Evolutionary conservation across 2,888 invertebrate species (phyloP).

Genomic region (Acanthacorydalis orientalis): DNA sequence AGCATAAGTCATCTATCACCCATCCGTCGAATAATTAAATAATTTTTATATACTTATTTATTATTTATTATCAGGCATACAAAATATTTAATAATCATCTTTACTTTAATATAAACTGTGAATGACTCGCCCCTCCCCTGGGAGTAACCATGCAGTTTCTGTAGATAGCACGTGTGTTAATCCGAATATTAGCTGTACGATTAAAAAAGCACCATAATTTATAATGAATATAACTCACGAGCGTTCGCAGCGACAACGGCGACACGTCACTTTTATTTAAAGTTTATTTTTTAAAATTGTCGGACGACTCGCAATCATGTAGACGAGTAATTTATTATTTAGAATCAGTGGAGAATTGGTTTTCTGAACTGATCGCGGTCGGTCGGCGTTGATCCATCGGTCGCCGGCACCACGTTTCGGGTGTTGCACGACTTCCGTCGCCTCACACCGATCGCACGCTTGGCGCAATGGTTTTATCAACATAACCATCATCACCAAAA

Average conservation of each 20-base stretch:
- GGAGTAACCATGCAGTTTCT: slow-evolving; percentile 7
- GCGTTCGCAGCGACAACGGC: neutral
- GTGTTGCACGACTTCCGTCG: too few relatives aligned
- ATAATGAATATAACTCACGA: slow-evolving; percentile 1
- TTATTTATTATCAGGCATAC: slow-evolving; percentile 5
- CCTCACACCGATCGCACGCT: neutral
- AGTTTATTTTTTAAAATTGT: neutral
- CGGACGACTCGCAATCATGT: neutral
- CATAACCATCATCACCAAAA: slow-evolving; percentile 5
- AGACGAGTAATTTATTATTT: neutral
- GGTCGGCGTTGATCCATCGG: too few relatives aligned
- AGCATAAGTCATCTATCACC: neutral
- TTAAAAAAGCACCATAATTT: slow-evolving; percentile 6
- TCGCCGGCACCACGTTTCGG: too few relatives aligned
- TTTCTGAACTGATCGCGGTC: too few relatives aligned
- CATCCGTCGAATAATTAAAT: slow-evolving; percentile 2
- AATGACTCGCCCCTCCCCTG: slow-evolving; percentile 5
- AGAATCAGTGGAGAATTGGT: too few relatives aligned
- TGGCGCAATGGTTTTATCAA: neutral
- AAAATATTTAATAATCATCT: slow-evolving; percentile 4
- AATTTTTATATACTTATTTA: slow-evolving; percentile 2
- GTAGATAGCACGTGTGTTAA: slow-evolving; percentile 7
- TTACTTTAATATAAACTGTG: neutral
- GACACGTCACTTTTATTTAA: neutral
- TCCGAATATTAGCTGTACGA: slow-evolving; percentile 4